A percentile compares a stretch with the other conserved stretches of the same genome.
Conservation (phyloP, 2,797 vertebrate genomes). For the Odontamblyopus rebecca region DNA sequence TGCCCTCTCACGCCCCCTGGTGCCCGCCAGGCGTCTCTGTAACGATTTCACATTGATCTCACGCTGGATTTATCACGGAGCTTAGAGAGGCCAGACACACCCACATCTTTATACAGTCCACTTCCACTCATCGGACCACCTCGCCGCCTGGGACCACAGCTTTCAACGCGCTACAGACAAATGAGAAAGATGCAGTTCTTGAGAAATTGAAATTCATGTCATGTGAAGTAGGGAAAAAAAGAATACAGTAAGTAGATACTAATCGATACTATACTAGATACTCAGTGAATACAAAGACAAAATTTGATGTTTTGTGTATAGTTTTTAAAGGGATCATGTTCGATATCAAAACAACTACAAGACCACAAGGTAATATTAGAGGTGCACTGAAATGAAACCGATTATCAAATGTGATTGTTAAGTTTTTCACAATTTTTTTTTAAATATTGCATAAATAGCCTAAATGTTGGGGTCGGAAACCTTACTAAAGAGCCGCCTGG, state of each 20-base stretch:
- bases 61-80: conserved; percentile 28
- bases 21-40: conserved; percentile 15
- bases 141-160: not conserved
- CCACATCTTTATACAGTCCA: conserved; percentile 5
- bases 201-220: not conserved
- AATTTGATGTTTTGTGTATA: too few species aligned
- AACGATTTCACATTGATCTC: conserved; percentile 41
- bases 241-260: not conserved
- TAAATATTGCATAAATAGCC: too few species aligned
- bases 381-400: too few species aligned
- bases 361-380: too few species aligned
- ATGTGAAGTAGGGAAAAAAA: not conserved
- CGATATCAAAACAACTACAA: too few species aligned
- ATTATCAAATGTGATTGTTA: too few species aligned
- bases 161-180: not conserved
- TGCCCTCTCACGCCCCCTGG: conserved; percentile 22
- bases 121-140: not conserved
- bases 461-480: too few species aligned
- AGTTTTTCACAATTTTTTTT: too few species aligned
- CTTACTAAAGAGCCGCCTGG: too few species aligned
- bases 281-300: not conserved
- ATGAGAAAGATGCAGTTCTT: not conserved
- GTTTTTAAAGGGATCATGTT: too few species aligned
- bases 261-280: not conserved
- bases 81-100: conserved; percentile 4